Conservation (phyloP, 2,797 vertebrate species). For the Danionella dracula region DNA sequence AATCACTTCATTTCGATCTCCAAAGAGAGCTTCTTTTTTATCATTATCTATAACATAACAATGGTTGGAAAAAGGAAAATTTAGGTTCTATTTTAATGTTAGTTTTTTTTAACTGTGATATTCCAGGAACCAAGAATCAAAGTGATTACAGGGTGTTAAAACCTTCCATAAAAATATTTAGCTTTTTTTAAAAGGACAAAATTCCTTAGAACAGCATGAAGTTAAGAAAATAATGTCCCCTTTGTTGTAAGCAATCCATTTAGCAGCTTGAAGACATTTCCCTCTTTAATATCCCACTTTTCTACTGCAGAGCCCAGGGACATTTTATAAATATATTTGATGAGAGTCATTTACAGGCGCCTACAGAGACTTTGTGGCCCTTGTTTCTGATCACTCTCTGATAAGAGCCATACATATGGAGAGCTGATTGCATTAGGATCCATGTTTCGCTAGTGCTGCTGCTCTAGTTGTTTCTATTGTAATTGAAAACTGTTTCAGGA, state of each 20-base stretch:
- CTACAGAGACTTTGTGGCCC: neutral
- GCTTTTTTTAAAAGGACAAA: too few relatives aligned
- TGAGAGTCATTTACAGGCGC: constrained; percentile 35
- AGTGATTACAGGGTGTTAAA: too few relatives aligned
- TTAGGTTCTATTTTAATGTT: too few relatives aligned
- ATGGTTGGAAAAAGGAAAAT: too few relatives aligned
- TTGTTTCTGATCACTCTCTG: neutral
- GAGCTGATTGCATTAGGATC: constrained; percentile 6
- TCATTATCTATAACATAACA: too few relatives aligned
- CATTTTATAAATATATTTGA: constrained; percentile 36
- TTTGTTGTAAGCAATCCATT: constrained; percentile 13
- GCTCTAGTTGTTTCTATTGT: constrained; percentile 11
- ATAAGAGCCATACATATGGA: constrained; percentile 7
- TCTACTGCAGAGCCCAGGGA: neutral
- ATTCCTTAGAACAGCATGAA: too few relatives aligned
- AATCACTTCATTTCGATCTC: too few relatives aligned
- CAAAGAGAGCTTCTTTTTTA: too few relatives aligned
- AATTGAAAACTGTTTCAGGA: constrained; percentile 20
- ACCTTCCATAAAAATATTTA: too few relatives aligned
- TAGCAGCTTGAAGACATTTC: constrained; percentile 53
- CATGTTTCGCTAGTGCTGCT: constrained; percentile 11
- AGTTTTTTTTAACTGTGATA: too few relatives aligned
- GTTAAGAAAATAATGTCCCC: too few relatives aligned
- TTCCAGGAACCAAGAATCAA: too few relatives aligned
- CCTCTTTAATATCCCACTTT: constrained; percentile 45